Evolutionary conservation across 2,113 vertebrate species (phyloP).

Genomic region (Pelobates fuscus): DNA sequence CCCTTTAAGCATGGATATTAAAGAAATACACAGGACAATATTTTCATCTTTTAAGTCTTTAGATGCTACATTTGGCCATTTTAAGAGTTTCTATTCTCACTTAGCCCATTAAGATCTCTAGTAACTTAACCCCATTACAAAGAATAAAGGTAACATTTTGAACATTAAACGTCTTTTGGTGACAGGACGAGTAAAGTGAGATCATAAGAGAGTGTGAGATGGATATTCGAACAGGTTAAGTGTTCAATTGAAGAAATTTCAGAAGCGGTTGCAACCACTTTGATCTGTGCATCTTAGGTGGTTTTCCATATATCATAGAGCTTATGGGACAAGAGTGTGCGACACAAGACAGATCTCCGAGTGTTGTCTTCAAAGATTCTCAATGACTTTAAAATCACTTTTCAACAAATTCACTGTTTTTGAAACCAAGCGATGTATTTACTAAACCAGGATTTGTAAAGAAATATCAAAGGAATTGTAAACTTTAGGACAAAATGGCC

Average conservation of each 20-base stretch:
- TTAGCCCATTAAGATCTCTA: slow-evolving; percentile 22
- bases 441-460: too few relatives aligned
- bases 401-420: too few relatives aligned
- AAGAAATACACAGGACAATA: too few relatives aligned
- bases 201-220: slow-evolving; percentile 51
- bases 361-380: too few relatives aligned
- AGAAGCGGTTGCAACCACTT: slow-evolving; percentile 62
- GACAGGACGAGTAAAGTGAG: slow-evolving; percentile 60
- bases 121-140: slow-evolving; percentile 52
- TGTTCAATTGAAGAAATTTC: slow-evolving; percentile 62
- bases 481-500: too few relatives aligned
- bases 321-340: slow-evolving; percentile 64
- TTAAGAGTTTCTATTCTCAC: slow-evolving; percentile 12
- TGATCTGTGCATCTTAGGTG: slow-evolving; percentile 66
- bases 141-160: slow-evolving; percentile 54
- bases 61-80: neutral
- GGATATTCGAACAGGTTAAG: slow-evolving; percentile 62
- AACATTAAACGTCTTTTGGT: slow-evolving; percentile 53
- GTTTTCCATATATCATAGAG: slow-evolving; percentile 59
- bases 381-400: too few relatives aligned
- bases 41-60: too few relatives aligned
- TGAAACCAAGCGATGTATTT: too few relatives aligned
- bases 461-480: too few relatives aligned
- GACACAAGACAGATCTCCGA: slow-evolving; percentile 56
- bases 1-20: too few relatives aligned